These are phyloP conservation scores for Halesus radiatus DNA, from an alignment of 1,140 invertebrate species.

Conservation along the genomic window DNA sequence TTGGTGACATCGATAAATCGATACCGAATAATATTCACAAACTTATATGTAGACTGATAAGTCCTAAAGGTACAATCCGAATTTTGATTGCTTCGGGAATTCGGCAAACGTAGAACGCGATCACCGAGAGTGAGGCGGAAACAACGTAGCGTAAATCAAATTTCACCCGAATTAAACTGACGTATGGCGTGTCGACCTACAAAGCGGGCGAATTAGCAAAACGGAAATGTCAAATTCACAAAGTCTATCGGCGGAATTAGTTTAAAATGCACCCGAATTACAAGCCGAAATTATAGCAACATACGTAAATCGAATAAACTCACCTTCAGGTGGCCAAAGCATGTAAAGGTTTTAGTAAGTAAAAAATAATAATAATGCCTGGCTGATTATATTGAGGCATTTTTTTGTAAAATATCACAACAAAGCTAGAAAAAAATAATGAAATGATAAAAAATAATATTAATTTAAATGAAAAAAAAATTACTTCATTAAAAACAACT, in stretches of 20 bases:
- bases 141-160: constrained; percentile 6
- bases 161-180: constrained; percentile 29
- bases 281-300: not conserved
- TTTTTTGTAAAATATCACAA: too few relatives aligned
- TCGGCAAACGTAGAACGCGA: constrained; percentile 3
- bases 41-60: too few relatives aligned
- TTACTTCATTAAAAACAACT: too few relatives aligned
- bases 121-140: not conserved
- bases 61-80: not conserved
- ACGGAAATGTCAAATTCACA: not conserved
- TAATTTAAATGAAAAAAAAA: too few relatives aligned
- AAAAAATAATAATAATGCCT: too few relatives aligned
- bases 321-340: not conserved
- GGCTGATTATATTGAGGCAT: too few relatives aligned
- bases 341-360: not conserved
- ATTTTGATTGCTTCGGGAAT: constrained; percentile 9
- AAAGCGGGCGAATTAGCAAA: not conserved
- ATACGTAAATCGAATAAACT: too few relatives aligned
- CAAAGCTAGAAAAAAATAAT: too few relatives aligned
- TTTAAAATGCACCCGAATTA: not conserved
- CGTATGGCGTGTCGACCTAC: constrained; percentile 1
- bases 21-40: too few relatives aligned
- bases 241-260: not conserved
- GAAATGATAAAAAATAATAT: too few relatives aligned
- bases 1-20: too few relatives aligned